Conservation (phyloP, 2,113 vertebrate species). For the Aleadryas rufinucha region DNA sequence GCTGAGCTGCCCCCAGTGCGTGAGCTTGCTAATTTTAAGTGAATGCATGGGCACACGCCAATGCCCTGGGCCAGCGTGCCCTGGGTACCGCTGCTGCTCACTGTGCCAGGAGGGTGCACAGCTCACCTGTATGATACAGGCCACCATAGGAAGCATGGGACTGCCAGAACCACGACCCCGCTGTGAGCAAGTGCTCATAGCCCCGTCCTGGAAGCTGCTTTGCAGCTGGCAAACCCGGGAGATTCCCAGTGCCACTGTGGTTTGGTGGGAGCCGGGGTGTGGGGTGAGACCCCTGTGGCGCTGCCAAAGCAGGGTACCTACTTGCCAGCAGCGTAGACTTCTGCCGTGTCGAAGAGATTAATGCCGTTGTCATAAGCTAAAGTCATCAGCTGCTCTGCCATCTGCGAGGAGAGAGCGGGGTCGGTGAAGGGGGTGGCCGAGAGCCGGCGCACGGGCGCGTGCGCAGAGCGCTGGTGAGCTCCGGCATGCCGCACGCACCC, state of each 20-base stretch:
- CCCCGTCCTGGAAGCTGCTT: neutral
- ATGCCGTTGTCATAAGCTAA: conserved; percentile 98
- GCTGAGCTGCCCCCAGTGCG: fast-evolving
- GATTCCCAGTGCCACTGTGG: fast-evolving
- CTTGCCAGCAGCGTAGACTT: conserved; percentile 98
- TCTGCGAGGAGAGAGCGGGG: conserved; percentile 73
- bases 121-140: neutral
- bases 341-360: conserved; percentile 98
- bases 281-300: fast-evolving
- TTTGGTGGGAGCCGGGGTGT: fast-evolving
- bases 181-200: fast-evolving
- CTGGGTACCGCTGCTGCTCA: neutral
- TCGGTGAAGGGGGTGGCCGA: neutral
- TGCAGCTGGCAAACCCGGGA: neutral
- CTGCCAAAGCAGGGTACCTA: conserved; percentile 70
- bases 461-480: neutral
- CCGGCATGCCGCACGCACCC: fast-evolving
- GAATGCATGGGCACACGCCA: fast-evolving
- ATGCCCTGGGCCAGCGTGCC: fast-evolving
- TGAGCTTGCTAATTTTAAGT: neutral
- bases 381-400: conserved; percentile 97
- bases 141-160: fast-evolving
- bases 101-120: fast-evolving
- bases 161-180: fast-evolving
- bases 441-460: fast-evolving